Evolutionary conservation across 2,888 invertebrate species (phyloP).

Genomic region (Gerris lacustris): DNA sequence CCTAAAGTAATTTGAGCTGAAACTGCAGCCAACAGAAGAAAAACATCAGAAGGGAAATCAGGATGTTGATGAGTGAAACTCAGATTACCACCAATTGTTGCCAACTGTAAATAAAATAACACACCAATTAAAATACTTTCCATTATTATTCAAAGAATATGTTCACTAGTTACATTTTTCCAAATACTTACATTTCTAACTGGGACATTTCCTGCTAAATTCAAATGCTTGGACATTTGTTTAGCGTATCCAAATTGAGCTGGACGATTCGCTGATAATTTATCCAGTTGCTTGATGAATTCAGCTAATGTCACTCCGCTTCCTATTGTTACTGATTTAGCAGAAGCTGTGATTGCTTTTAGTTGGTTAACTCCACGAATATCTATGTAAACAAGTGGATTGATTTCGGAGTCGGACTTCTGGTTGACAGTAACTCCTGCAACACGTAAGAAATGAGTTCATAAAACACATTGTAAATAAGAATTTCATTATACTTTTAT

Average conservation of each 20-base stretch:
- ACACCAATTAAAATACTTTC: neutral
- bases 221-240: conserved; percentile 44
- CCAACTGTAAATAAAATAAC: conserved; percentile 19
- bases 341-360: neutral
- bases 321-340: neutral
- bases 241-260: neutral
- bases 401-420: neutral
- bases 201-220: conserved; percentile 54
- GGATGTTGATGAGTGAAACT: conserved; percentile 36
- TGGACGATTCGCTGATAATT: neutral
- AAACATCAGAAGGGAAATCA: conserved; percentile 38
- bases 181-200: conserved; percentile 53
- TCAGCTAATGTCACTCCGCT: neutral
- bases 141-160: no score
- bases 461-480: no score
- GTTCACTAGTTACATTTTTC: neutral
- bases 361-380: neutral
- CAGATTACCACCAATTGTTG: conserved; percentile 38
- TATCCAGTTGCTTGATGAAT: neutral
- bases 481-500: no score
- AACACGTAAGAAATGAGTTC: neutral
- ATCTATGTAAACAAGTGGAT: neutral
- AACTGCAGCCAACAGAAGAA: conserved; percentile 31
- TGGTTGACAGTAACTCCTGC: neutral
- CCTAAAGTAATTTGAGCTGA: conserved; percentile 31